Evolutionary conservation across 1,140 invertebrate genomes (phyloP), one percentile per base, ranked within the genome.

Genomic region (Bactericera cockerelli): DNA sequence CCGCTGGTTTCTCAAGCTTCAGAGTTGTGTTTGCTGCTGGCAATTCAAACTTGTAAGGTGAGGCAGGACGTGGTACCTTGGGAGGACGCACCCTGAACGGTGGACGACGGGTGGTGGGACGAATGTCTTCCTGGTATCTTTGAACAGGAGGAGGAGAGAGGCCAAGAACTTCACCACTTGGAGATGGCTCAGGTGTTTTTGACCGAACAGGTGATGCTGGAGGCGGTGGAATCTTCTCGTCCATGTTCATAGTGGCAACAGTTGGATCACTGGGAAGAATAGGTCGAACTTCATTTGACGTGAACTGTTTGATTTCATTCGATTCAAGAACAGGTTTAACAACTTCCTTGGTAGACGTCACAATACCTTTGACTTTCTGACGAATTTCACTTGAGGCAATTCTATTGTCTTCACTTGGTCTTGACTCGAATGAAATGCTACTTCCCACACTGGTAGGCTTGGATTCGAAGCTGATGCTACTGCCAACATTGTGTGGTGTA

Each of bases 21-120:
- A 21, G 16, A 10, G 33, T 49, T 28, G 21, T 33, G 28, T 49
- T 16, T 21, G 59, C 14, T 28, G 53, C 31, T 33, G 67, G 65
- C 22, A 62, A 58, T 64, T 69, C 68, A 63, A 68, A 68, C 58
- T 65, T 67, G 56, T 70, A 69, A 55, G 69, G 69, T 42, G 67
- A 66, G 21, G 54, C 54, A 57, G 62, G 65, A 25, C 63, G 57
- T 21, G 62, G 61, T 56, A 39, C 60, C n/a, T 36, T 61, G 8
- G 58, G 21, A 26, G 33, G 33, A 21, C 25, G 26, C 33, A 55
- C 2, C 1, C 53, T 11, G 19, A 16, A 16, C 31, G 59, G 28
- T 38, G 61, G 61, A 53, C 42, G 59, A 33, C 56, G 55, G 11
- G 49, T 33, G 39, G 54, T 36, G 8, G 60, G 22, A 10, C 55